These are phyloP conservation scores for Pantelozetes paolii DNA, from an alignment of 2,888 invertebrate species.

Conservation along the genomic window DNA sequence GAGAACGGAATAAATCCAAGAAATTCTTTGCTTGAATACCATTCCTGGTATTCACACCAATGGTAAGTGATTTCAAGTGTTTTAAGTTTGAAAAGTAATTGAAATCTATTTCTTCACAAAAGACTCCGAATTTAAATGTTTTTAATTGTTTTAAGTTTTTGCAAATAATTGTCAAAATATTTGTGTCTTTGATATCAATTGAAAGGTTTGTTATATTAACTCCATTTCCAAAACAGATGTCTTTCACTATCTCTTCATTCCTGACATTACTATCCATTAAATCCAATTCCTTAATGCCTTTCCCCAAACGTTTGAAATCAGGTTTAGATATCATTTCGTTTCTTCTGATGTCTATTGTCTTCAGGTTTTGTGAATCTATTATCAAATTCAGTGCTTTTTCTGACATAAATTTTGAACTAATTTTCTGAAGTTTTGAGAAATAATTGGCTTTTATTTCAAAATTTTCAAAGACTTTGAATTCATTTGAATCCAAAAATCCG, in stretches of 20 bases:
- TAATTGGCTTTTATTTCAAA: not conserved
- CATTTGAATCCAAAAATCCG: too few relatives aligned
- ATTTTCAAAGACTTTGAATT: not conserved
- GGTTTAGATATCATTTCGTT: not conserved
- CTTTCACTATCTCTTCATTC: not conserved
- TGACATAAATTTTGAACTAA: not conserved
- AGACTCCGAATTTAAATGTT: not conserved
- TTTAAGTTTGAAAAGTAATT: not conserved
- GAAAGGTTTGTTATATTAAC: not conserved
- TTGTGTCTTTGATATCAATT: not conserved
- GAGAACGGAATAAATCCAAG: not conserved
- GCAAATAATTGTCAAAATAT: constrained; percentile 2
- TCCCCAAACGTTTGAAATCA: constrained; percentile 2
- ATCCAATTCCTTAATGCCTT: not conserved
- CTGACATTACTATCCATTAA: not conserved
- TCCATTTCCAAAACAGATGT: not conserved
- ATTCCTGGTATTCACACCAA: not conserved
- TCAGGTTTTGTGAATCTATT: not conserved
- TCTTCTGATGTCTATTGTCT: not conserved
- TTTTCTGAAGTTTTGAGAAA: not conserved
- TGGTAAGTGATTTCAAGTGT: not conserved
- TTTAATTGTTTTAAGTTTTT: not conserved
- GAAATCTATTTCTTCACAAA: not conserved
- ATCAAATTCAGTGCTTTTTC: not conserved
- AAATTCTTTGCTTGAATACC: not conserved